A percentile compares a stretch with the other conserved stretches of the same genome.
These are phyloP conservation scores for Calliopsis andreniformis DNA, from an alignment of 1,140 invertebrate species.

Conservation along the genomic window DNA sequence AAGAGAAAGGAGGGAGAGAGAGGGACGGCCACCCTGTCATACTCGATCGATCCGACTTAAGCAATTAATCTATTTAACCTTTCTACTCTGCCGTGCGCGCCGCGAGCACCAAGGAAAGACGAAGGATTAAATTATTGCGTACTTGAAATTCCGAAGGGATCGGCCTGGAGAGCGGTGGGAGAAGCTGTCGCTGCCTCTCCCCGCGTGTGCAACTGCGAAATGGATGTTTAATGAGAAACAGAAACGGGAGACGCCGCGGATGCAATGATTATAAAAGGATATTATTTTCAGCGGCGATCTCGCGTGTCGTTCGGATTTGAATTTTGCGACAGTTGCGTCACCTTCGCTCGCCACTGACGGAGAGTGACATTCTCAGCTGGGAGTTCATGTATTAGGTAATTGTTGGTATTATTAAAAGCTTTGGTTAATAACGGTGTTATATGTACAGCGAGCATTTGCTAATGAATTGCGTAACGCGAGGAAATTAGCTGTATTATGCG, in stretches of 20 bases:
- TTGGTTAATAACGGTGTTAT: too few relatives aligned
- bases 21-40: conserved; percentile 41
- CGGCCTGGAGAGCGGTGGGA: too few relatives aligned
- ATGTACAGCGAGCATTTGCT: too few relatives aligned
- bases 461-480: too few relatives aligned
- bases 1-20: conserved; percentile 17
- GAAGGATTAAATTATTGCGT: conserved; percentile 56
- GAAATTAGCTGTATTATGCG: too few relatives aligned
- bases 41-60: conserved; percentile 64
- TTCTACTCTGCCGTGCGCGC: conserved; percentile 45
- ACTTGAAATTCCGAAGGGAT: conserved; percentile 46
- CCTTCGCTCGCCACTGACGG: too few relatives aligned
- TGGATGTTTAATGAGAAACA: conserved; percentile 34
- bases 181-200: background rate
- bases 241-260: conserved; percentile 41
- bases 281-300: conserved; percentile 43
- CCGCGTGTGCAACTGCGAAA: conserved; percentile 41
- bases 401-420: too few relatives aligned
- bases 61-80: conserved; percentile 68
- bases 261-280: conserved; percentile 31
- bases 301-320: conserved; percentile 42
- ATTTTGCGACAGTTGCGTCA: conserved; percentile 42
- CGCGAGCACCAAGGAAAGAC: conserved; percentile 51
- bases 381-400: too few relatives aligned
- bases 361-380: too few relatives aligned